phyloP scores from a whole-genome alignment of 2,797 vertebrate genomes.

The Muscicapa striata region DNA sequence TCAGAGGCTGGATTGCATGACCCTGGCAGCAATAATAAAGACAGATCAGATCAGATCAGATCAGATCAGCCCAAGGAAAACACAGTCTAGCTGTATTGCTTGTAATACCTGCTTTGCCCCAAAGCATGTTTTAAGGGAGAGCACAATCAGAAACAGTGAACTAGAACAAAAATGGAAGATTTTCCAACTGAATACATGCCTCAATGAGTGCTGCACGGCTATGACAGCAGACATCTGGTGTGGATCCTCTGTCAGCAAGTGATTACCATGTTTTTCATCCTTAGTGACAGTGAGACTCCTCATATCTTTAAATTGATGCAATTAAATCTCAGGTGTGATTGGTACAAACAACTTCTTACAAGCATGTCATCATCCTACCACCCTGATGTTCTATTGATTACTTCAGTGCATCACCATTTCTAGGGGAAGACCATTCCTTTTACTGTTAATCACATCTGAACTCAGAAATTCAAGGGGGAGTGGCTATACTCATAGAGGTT shows the following conservation, averaged over 20 bases:
- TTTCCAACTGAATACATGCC: background rate
- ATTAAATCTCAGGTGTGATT: conserved; percentile 7
- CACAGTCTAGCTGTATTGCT: background rate
- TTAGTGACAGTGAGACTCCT: background rate
- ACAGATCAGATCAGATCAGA: accelerated
- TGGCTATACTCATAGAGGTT: background rate
- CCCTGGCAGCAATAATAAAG: background rate
- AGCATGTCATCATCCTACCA: background rate
- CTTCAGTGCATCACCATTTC: background rate
- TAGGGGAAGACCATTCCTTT: background rate
- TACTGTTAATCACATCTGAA: background rate
- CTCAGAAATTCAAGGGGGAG: background rate
- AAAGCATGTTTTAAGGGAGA: background rate
- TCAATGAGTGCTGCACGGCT: background rate
- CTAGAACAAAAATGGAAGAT: background rate
- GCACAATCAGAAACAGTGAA: background rate
- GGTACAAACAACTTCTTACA: background rate
- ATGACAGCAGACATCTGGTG: background rate
- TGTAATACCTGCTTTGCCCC: background rate
- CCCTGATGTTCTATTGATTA: background rate
- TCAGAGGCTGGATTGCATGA: background rate
- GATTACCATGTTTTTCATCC: background rate
- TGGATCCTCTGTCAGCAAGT: background rate
- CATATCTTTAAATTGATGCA: conserved; percentile 10
- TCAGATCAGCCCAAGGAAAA: background rate